Conservation (phyloP, 2,797 vertebrate species). For the Anomalospiza imberbis region DNA sequence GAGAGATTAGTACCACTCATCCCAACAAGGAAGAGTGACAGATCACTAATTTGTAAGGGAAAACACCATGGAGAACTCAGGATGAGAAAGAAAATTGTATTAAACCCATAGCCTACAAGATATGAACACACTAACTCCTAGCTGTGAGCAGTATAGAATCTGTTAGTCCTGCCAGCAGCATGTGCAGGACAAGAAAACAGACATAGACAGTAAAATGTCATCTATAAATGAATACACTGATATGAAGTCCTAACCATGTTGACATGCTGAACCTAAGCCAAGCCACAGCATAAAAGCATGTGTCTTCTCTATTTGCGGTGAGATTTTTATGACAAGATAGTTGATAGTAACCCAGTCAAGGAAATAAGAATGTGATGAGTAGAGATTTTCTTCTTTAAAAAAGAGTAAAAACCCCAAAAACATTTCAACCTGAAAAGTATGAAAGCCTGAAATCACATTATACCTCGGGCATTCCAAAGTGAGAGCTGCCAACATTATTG, state of each 20-base stretch:
- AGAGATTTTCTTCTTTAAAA: not conserved
- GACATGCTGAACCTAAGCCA: not conserved
- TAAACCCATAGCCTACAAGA: not conserved
- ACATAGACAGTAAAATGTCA: not conserved
- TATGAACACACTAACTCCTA: not conserved
- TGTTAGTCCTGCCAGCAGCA: not conserved
- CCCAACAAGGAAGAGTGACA: not conserved
- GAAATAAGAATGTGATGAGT: not conserved
- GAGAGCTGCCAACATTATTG: slow-evolving; percentile 41
- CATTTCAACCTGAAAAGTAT: slow-evolving; percentile 17
- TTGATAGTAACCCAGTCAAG: slow-evolving; percentile 7
- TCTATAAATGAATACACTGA: not conserved
- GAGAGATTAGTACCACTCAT: not conserved
- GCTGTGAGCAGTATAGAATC: not conserved
- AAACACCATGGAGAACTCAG: not conserved
- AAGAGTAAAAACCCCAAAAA: rapidly evolving
- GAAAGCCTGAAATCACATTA: slow-evolving; percentile 58
- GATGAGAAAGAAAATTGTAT: not conserved
- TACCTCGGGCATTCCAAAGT: slow-evolving; percentile 54
- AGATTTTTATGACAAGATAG: slow-evolving; percentile 6
- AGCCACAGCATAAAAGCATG: not conserved
- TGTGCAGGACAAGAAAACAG: not conserved
- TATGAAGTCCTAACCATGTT: not conserved
- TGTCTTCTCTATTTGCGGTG: not conserved
- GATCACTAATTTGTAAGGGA: not conserved